Evolutionary conservation across 2,797 vertebrate genomes (phyloP).

Genomic region (Naso thynnoides): DNA sequence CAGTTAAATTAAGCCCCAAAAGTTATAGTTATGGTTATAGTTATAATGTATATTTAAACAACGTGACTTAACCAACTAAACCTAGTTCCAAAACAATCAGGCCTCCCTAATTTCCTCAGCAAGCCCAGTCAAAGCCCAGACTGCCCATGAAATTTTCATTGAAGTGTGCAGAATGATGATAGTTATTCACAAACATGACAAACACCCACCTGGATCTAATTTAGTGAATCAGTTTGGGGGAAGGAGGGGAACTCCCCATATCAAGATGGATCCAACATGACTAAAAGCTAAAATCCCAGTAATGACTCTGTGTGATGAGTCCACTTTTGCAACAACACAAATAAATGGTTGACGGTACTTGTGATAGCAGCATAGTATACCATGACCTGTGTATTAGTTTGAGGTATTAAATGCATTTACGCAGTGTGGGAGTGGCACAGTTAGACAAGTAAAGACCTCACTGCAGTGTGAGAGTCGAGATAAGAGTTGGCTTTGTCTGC

Average conservation of each 20-base stretch:
- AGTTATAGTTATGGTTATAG: too few species aligned
- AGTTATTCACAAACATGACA: conserved; percentile 7
- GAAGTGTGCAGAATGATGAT: conserved; percentile 31
- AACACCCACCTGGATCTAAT: conserved; percentile 1
- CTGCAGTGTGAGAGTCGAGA: conserved; percentile 8
- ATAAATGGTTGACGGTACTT: background rate
- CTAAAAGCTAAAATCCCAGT: conserved; percentile 22
- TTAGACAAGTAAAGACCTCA: conserved; percentile 13
- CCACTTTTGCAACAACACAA: conserved; percentile 1
- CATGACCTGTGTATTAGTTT: conserved; percentile 21
- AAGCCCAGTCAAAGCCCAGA: conserved; percentile 26
- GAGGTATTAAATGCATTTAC: conserved; percentile 2
- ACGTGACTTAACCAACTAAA: too few species aligned
- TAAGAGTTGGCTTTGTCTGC: conserved; percentile 20
- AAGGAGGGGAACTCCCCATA: conserved; percentile 23
- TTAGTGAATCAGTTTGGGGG: background rate
- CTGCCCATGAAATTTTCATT: background rate
- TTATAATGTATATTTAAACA: too few species aligned
- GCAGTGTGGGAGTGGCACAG: conserved; percentile 5
- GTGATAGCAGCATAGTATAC: background rate
- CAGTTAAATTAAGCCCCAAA: too few species aligned
- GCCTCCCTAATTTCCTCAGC: conserved; percentile 7
- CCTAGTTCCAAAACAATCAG: conserved; percentile 6
- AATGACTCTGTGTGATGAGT: conserved; percentile 6
- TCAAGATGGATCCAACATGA: conserved; percentile 11